Conservation (phyloP, 2,888 invertebrate species). For the Cryptocheilus praepositus region DNA sequence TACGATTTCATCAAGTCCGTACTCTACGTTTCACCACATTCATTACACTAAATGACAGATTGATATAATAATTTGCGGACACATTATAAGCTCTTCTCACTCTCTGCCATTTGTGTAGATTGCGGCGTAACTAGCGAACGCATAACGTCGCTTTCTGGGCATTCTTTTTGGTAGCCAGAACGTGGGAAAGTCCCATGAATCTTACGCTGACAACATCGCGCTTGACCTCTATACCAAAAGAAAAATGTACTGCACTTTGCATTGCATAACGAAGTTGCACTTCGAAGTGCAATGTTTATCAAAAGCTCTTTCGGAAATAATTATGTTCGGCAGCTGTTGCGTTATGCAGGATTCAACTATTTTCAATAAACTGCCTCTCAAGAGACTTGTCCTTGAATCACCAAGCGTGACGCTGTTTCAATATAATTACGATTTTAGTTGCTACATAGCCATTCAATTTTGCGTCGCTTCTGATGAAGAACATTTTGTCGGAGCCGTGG, state of each 20-base stretch:
- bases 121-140: too few relatives aligned
- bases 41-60: too few relatives aligned
- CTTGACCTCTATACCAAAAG: conserved; percentile 25
- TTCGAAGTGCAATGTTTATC: conserved; percentile 25
- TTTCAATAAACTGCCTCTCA: conserved; percentile 31
- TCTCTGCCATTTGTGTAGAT: too few relatives aligned
- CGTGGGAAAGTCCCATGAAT: conserved; percentile 33
- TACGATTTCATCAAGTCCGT: too few relatives aligned
- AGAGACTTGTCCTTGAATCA: conserved; percentile 36
- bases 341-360: conserved; percentile 5
- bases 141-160: conserved; percentile 29
- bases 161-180: conserved; percentile 29
- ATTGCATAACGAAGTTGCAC: conserved; percentile 24
- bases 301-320: not conserved
- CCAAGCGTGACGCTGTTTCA: not conserved
- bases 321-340: not conserved
- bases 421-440: conserved; percentile 37
- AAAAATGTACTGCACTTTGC: conserved; percentile 24
- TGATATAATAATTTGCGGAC: too few relatives aligned
- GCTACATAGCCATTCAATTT: conserved; percentile 30
- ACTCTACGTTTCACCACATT: too few relatives aligned
- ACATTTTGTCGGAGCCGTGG: conserved; percentile 10
- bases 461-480: conserved; percentile 19
- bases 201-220: conserved; percentile 13
- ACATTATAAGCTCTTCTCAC: too few relatives aligned